Evolutionary conservation across 37 sponge, comb jelly and placozoan genomes (phyloP).

Genomic region (Halisarca cf. caerulea): DNA sequence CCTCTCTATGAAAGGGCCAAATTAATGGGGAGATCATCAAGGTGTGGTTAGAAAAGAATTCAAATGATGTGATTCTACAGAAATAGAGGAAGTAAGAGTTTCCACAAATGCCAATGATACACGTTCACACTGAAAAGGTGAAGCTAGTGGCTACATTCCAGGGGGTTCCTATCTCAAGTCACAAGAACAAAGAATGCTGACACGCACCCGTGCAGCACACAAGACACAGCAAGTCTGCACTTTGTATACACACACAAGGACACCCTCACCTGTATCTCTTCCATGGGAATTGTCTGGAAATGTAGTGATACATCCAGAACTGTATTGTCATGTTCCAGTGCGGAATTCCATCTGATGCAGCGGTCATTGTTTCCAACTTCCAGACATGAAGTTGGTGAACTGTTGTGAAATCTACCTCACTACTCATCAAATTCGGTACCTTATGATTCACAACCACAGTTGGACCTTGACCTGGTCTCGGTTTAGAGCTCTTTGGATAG

Average conservation of each 20-base stretch:
- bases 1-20: no score
- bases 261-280: conserved; percentile 17
- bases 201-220: no score
- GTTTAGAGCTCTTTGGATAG: conserved; percentile 37
- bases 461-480: conserved; percentile 43
- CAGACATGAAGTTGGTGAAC: conserved; percentile 55
- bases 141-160: no score
- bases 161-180: no score
- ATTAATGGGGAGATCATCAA: no score
- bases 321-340: conserved; percentile 79
- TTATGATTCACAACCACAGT: background rate
- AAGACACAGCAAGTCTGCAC: background rate
- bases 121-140: no score
- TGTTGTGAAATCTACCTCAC: conserved; percentile 37
- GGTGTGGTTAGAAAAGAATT: no score
- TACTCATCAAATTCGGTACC: background rate
- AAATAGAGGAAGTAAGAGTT: no score
- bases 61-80: no score
- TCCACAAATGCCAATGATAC: no score
- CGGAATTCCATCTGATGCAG: conserved; percentile 16
- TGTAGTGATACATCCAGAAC: conserved; percentile 49
- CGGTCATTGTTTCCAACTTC: conserved; percentile 39
- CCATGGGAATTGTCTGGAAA: conserved; percentile 45
- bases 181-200: no score
- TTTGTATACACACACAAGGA: background rate